Base-by-base conservation (phyloP, 1,140 invertebrate genomes). In the Aplysia californica region DNA sequence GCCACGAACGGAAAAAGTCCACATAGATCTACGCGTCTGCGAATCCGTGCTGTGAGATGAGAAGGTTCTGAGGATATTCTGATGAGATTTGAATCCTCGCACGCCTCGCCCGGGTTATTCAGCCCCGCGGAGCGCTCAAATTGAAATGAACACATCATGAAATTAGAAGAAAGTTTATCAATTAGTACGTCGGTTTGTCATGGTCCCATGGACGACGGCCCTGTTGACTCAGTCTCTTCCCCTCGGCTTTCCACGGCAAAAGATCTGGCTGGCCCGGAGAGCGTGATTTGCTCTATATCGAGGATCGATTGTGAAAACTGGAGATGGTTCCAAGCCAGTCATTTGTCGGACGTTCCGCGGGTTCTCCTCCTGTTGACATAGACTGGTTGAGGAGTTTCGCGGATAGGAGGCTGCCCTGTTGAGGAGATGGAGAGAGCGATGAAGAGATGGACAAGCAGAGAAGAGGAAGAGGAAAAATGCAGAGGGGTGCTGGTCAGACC, bases 391-490 rank as follows among this genome's bases (percentile, higher is more conserved):
- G n/a, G n/a, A n/a, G n/a, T n/a, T n/a, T n/a, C n/a, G n/a, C n/a
- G n/a, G n/a, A n/a, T n/a, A n/a, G n/a, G n/a, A n/a, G n/a, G n/a
- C n/a, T n/a, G n/a, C n/a, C n/a, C n/a, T n/a, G n/a, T n/a, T 50
- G n/a, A 20, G 39, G 41, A 44, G 67, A 69, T 18, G 44, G 67
- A 69, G 36, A 69, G 67, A 69, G 36, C 20, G 36, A 1, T 18
- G 23, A 39, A 69, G 67, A 39, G 1, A 50, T 18, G 36, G 65
- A 67, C 18, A 44, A 23, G 44, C 4, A 69, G 67, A 69, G 36
- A 41, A 18, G 26, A 0, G 23, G 33, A 69, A 23, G 21, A n/a
- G 36, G 64, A 66, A n/a, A 66, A 36, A 31, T 29, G 31, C 10
- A 31, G 10, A 26, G 64, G 36, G n/a, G n/a, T n/a, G n/a, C n/a